A percentile compares a stretch with the other conserved stretches of the same genome.
Conservation (phyloP, 2,113 vertebrate genomes). For the Hyaena hyaena region DNA sequence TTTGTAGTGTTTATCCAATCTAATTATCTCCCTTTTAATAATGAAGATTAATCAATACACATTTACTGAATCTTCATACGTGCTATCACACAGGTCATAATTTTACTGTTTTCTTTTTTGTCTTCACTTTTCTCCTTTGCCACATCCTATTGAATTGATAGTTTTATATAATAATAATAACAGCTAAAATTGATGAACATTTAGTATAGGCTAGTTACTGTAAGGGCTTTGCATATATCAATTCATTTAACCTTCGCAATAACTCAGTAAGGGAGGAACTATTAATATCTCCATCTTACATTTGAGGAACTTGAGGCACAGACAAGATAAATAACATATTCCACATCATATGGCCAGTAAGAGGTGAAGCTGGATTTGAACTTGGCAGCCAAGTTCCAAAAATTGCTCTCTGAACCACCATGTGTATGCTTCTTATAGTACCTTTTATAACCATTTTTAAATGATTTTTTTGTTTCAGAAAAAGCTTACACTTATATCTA, state of each 20-base stretch:
- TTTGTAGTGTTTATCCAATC: neutral
- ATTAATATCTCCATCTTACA: neutral
- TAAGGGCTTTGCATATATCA: neutral
- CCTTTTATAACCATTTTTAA: neutral
- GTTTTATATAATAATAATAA: neutral
- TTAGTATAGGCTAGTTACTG: neutral
- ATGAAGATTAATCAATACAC: neutral
- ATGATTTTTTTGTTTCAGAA: neutral
- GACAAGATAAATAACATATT: neutral
- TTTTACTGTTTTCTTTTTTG: neutral
- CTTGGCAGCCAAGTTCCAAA: neutral
- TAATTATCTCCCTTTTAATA: neutral
- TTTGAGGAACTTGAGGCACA: neutral
- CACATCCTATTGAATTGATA: neutral
- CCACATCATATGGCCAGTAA: neutral
- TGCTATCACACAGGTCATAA: neutral
- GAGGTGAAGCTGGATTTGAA: neutral
- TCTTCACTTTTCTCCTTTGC: neutral
- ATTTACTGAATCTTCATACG: neutral
- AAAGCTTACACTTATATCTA: neutral
- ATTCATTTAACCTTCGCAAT: neutral
- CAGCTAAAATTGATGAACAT: neutral
- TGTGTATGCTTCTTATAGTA: neutral
- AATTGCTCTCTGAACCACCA: neutral
- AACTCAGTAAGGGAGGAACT: neutral